These are phyloP conservation scores for Scaptomyza cyrtandrae DNA, from an alignment of 2,888 invertebrate genomes.

Conservation along the genomic window DNA sequence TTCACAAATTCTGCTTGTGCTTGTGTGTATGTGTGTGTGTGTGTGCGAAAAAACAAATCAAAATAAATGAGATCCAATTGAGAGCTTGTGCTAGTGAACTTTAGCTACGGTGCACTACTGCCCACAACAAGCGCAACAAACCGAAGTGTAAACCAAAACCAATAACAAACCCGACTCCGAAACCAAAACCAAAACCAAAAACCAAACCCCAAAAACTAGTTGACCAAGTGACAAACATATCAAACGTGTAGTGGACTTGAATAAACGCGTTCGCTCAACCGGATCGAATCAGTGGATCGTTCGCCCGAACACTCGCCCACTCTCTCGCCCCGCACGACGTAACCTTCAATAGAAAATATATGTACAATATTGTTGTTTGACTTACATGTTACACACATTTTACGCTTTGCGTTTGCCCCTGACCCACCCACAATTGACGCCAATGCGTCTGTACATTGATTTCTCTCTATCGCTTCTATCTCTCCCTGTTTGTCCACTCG, in stretches of 20 bases:
- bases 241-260: constrained; percentile 68
- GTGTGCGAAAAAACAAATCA: constrained; percentile 33
- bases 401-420: constrained; percentile 15
- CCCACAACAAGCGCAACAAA: constrained; percentile 30
- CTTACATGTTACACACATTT: constrained; percentile 26
- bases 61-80: constrained; percentile 56
- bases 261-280: constrained; percentile 75
- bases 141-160: constrained; percentile 17
- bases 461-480: constrained; percentile 4
- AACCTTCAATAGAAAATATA: constrained; percentile 62
- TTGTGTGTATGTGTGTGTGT: constrained; percentile 1
- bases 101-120: constrained; percentile 7
- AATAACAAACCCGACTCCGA: constrained; percentile 13
- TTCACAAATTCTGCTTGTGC: constrained; percentile 26
- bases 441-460: constrained; percentile 38
- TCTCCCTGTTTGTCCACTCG: background rate
- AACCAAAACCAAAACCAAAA: no score
- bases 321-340: constrained; percentile 45
- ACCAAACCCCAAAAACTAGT: constrained; percentile 31
- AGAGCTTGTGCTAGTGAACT: constrained; percentile 40
- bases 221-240: constrained; percentile 59
- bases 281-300: constrained; percentile 32
- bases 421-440: constrained; percentile 25
- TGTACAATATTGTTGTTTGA: constrained; percentile 37
- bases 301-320: constrained; percentile 38